These are phyloP conservation scores for Odocoileus virginianus DNA, from an alignment of 2,113 vertebrate species.

Conservation along the genomic window DNA sequence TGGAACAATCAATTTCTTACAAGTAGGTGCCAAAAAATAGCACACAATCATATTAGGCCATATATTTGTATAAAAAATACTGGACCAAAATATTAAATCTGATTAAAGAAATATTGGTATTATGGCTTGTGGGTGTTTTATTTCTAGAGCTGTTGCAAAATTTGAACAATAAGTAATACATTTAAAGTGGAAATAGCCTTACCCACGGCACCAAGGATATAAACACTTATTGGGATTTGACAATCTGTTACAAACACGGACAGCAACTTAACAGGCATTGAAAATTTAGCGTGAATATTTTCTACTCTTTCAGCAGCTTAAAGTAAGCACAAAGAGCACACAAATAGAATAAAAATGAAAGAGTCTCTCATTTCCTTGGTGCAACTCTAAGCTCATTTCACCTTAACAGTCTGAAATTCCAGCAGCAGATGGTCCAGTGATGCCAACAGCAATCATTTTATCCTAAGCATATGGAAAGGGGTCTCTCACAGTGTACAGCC, in stretches of 20 bases:
- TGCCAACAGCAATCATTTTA: constrained; percentile 37
- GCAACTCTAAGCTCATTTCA: constrained; percentile 61
- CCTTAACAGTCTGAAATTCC: constrained; percentile 38
- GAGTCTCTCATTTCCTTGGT: background rate
- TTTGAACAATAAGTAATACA: constrained; percentile 2
- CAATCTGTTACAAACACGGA: constrained; percentile 31
- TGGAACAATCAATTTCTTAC: background rate
- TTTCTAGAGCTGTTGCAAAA: background rate
- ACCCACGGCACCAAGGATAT: background rate
- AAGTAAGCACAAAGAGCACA: constrained; percentile 32
- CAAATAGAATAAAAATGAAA: background rate
- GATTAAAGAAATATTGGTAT: background rate
- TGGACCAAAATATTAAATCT: background rate
- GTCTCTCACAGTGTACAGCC: background rate
- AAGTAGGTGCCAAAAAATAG: background rate
- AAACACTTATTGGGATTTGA: background rate
- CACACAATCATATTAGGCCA: background rate
- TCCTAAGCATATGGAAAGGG: constrained; percentile 33
- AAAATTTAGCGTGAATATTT: constrained; percentile 28
- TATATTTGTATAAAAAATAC: background rate
- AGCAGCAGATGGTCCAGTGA: constrained; percentile 65
- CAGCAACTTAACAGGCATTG: background rate
- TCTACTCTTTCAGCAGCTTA: background rate
- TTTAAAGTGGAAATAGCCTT: constrained; percentile 22
- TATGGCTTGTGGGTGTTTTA: background rate